Conservation (phyloP, 1,140 invertebrate genomes). For the Orussus abietinus region DNA sequence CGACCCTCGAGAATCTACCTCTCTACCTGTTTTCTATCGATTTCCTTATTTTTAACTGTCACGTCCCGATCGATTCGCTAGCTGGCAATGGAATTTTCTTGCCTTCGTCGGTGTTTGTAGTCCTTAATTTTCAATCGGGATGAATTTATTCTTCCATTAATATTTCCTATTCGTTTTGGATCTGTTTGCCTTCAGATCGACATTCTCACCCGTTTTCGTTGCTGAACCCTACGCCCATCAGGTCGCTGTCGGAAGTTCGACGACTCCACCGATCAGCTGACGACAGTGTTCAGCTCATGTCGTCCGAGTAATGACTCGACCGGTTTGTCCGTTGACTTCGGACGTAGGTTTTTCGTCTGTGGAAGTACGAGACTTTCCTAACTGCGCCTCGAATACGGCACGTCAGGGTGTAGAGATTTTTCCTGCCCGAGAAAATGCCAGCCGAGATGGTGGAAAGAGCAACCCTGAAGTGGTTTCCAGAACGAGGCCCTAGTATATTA, state of each 20-base stretch:
- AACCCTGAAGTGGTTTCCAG: too few species aligned
- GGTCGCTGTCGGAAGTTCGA: slow-evolving; percentile 52
- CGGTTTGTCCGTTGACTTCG: neutral
- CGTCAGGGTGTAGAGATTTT: too few species aligned
- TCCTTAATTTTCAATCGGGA: neutral
- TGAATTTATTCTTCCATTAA: neutral
- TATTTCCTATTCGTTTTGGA: neutral
- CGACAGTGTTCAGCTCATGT: slow-evolving; percentile 54
- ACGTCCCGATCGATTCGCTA: neutral
- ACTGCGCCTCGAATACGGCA: too few species aligned
- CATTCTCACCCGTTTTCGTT: slow-evolving; percentile 51
- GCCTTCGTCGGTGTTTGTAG: slow-evolving; percentile 5
- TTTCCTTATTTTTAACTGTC: slow-evolving; percentile 32
- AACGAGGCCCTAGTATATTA: too few species aligned
- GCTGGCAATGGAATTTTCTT: slow-evolving; percentile 8
- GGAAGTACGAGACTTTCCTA: too few species aligned
- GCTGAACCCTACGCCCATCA: slow-evolving; percentile 52
- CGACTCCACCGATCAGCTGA: slow-evolving; percentile 51
- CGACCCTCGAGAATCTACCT: too few species aligned
- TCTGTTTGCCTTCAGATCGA: slow-evolving; percentile 39
- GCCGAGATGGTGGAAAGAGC: too few species aligned
- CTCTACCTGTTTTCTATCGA: too few species aligned
- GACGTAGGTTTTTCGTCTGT: too few species aligned
- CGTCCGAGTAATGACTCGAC: slow-evolving; percentile 38
- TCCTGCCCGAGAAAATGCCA: too few species aligned